Conservation (phyloP, 2,888 invertebrate species). For the Pristionchus entomophagus region DNA sequence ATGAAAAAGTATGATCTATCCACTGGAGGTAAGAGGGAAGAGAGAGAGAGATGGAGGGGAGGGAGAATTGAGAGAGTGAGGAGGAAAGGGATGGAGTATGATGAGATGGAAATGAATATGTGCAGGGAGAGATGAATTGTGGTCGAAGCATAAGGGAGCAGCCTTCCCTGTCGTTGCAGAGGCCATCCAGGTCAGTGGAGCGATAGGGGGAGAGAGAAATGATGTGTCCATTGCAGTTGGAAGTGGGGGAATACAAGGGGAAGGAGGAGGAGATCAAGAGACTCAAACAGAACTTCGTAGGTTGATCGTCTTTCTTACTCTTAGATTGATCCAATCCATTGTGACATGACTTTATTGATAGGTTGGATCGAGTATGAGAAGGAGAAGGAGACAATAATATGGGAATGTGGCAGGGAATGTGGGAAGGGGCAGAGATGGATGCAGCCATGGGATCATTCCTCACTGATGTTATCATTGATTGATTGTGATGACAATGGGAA, state of each 20-base stretch:
- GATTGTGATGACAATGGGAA: too few relatives aligned
- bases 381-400: background rate
- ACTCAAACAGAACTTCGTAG: slow-evolving; percentile 90
- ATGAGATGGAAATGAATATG: background rate
- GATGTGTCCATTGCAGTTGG: too few relatives aligned
- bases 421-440: slow-evolving; percentile 90
- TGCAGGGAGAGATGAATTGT: slow-evolving; percentile 85
- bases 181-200: too few relatives aligned
- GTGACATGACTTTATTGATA: too few relatives aligned
- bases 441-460: slow-evolving; percentile 87
- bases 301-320: background rate
- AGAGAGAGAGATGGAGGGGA: too few relatives aligned
- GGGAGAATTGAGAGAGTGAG: too few relatives aligned
- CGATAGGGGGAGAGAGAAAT: too few relatives aligned
- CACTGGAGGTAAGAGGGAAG: slow-evolving; percentile 75
- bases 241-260: slow-evolving; percentile 91
- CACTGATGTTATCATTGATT: slow-evolving; percentile 90
- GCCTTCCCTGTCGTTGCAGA: slow-evolving; percentile 88
- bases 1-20: slow-evolving; percentile 90
- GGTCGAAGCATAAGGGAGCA: slow-evolving; percentile 87
- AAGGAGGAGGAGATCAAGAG: slow-evolving; percentile 97
- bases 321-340: too few relatives aligned
- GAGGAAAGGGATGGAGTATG: too few relatives aligned
- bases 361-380: too few relatives aligned
- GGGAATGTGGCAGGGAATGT: slow-evolving; percentile 57